phyloP scores from a whole-genome alignment of 2,888 invertebrate species.

The Mycalesis mineus region DNA sequence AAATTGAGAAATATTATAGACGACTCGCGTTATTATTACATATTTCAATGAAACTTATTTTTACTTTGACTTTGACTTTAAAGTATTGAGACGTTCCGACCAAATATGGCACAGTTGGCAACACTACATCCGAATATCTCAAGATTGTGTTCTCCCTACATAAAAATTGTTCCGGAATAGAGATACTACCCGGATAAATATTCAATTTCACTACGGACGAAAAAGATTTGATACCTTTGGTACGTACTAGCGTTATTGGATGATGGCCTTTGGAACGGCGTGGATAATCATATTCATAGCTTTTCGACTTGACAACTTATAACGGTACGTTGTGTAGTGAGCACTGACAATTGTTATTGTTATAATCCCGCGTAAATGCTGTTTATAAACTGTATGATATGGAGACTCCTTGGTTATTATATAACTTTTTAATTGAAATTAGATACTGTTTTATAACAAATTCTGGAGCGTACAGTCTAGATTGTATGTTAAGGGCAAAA shows the following conservation, averaged over 20 bases:
- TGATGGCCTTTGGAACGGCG: slow-evolving; percentile 74
- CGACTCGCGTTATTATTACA: no score
- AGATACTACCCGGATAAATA: slow-evolving; percentile 78
- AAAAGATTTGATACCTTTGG: slow-evolving; percentile 77
- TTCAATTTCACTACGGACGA: slow-evolving; percentile 78
- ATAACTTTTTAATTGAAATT: no score
- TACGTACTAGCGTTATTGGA: slow-evolving; percentile 74
- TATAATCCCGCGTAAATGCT: not conserved
- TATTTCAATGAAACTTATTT: no score
- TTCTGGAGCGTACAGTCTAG: no score
- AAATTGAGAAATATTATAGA: no score
- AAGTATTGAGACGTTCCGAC: no score
- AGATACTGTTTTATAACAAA: no score
- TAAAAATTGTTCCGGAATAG: slow-evolving; percentile 78
- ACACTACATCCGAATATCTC: slow-evolving; percentile 57
- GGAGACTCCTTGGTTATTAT: no score
- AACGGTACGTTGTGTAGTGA: slow-evolving; percentile 18
- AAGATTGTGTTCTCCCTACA: slow-evolving; percentile 76
- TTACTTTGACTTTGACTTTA: no score
- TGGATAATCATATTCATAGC: slow-evolving; percentile 77
- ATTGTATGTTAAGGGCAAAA: no score
- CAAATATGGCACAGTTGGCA: not conserved
- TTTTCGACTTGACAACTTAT: slow-evolving; percentile 48
- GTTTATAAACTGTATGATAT: no score
- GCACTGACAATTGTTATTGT: slow-evolving; percentile 14